phyloP scores from a whole-genome alignment of 2,888 invertebrate genomes.

The Drosophila leonis region DNA sequence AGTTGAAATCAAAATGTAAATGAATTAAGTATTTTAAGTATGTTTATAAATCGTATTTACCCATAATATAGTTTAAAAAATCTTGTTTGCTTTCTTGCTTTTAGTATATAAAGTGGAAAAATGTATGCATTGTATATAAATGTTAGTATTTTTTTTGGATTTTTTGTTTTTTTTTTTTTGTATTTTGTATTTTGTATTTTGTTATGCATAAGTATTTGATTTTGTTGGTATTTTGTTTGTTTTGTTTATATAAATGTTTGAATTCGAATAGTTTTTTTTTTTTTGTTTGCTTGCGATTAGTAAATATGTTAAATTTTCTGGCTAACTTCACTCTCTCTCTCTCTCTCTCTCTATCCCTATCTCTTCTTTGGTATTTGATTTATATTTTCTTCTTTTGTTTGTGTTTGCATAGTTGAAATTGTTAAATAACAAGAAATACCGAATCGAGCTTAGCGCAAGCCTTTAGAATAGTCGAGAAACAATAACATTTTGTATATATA shows the following conservation, averaged over 20 bases:
- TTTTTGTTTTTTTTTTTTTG: constrained; percentile 7
- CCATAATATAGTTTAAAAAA: constrained; percentile 42
- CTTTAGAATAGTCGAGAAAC: constrained; percentile 60
- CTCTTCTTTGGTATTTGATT: constrained; percentile 12
- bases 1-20: constrained; percentile 8
- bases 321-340: background rate
- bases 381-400: constrained; percentile 2
- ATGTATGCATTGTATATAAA: constrained; percentile 63
- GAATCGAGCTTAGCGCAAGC: constrained; percentile 77
- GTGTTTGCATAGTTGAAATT: constrained; percentile 53
- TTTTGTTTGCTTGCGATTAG: constrained; percentile 52
- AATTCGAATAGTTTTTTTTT: constrained; percentile 55
- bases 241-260: constrained; percentile 47
- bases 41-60: constrained; percentile 42
- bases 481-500: constrained; percentile 46
- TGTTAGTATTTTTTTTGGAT: constrained; percentile 24
- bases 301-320: constrained; percentile 64
- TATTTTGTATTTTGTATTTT: constrained; percentile 13
- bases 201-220: constrained; percentile 37
- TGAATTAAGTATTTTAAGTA: constrained; percentile 30
- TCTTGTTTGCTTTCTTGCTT: constrained; percentile 33
- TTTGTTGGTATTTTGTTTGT: constrained; percentile 31
- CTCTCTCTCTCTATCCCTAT: background rate
- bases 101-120: constrained; percentile 75
- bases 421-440: constrained; percentile 77